Conservation (phyloP, 2,113 vertebrate species). For the Silurus meridionalis region DNA sequence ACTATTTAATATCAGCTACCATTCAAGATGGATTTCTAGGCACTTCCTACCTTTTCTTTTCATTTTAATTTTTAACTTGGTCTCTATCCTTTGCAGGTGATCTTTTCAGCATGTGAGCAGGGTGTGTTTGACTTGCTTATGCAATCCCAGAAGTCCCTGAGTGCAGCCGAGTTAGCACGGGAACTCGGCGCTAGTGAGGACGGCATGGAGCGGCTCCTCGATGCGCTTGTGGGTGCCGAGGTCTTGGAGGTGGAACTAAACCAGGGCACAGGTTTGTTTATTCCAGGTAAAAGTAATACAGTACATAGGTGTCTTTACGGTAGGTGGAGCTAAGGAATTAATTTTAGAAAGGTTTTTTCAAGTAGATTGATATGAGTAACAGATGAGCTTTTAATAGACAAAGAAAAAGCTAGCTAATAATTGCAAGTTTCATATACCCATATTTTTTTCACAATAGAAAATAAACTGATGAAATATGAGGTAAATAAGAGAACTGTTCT, state of each 20-base stretch:
- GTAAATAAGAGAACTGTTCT: no score
- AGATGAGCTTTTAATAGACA: not conserved
- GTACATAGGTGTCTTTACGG: not conserved
- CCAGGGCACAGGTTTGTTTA: constrained; percentile 60
- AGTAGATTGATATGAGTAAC: not conserved
- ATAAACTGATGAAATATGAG: no score
- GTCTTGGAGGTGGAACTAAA: constrained; percentile 70
- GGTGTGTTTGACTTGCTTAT: constrained; percentile 75
- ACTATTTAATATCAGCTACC: not conserved
- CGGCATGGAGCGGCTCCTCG: constrained; percentile 71
- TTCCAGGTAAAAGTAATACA: not conserved
- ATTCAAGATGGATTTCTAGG: not conserved
- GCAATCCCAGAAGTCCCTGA: constrained; percentile 62
- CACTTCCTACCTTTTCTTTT: not conserved
- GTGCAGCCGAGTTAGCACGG: constrained; percentile 57
- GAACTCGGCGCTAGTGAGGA: constrained; percentile 63
- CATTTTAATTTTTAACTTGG: not conserved
- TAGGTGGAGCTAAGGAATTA: not conserved
- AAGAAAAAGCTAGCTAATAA: no score
- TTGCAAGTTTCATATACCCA: no score
- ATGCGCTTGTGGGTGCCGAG: constrained; percentile 71
- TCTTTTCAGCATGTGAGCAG: constrained; percentile 75
- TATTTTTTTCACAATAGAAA: no score
- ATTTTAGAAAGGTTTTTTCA: not conserved
- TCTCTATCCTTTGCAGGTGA: constrained; percentile 60